Base-by-base conservation (phyloP, 1,140 invertebrate species). In the Andrena cerasifolii region DNA sequence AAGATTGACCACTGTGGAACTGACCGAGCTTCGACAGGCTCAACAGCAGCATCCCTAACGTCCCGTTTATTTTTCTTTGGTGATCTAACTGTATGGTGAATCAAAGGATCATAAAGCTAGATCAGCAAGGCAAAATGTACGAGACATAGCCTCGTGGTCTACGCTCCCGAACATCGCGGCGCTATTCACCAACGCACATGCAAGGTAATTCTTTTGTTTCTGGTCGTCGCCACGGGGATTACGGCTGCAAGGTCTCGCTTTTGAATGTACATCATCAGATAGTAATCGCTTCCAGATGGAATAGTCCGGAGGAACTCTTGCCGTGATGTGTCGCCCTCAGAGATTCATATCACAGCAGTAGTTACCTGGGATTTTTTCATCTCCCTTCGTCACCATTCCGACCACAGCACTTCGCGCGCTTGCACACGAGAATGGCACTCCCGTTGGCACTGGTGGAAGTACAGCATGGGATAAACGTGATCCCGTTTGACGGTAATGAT, bases 21-120 rank as follows among this genome's bases (percentile, higher is more conserved):
- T 63, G 16, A 43, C n/a, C 36, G 12, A 0, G 18, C n/a, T 8
- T 2, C 45, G 3, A 2, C n/a, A 28, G 0, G 2, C n/a, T 31
- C 49, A 40, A 14, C 14, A 45, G 14, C 16, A 45, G 16, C 16
- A n/a, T 26, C 5, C 4, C 14, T 21, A 21, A 21, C 36, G 62
- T 86, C 87, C 82, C 72, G 61, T 83, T 72, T 81, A 88, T 89
- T 93, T 91, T 91, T 93, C 94, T 94, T 94, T 95, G 94, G 94
- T 95, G 93, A 93, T 93, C 92, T 94, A 93, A 89, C 93, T 95
- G 88, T 94, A 94, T 94, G 94, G 90, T 86, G 81, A 80, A 83
- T 83, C 81, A 62, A 85, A 83, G 78, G 71, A 86, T 92, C 94
- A 94, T 95, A 94, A 95, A 95, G 94, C 94, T 94, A 94, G 92